Evolutionary conservation across 2,113 vertebrate species (phyloP).

Genomic region (Anolis carolinensis): DNA sequence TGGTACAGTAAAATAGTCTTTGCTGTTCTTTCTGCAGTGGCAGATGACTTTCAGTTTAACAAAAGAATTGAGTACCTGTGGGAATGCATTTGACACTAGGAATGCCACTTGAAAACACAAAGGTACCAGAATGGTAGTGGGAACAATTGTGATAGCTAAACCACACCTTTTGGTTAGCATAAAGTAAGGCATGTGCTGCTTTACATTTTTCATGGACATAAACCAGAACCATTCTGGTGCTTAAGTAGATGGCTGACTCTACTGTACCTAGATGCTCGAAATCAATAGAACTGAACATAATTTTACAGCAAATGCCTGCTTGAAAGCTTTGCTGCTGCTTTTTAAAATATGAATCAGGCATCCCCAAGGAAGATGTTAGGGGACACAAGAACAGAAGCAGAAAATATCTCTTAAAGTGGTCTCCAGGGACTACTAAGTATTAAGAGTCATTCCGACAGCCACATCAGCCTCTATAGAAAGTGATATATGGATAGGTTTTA

Average conservation of each 20-base stretch:
- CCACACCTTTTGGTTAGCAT: neutral
- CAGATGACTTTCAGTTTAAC: neutral
- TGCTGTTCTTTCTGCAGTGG: neutral
- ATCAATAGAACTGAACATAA: constrained; percentile 1
- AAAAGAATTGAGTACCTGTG: no score
- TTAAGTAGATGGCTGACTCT: neutral
- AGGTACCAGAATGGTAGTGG: neutral
- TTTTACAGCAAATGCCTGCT: neutral
- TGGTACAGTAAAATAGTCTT: neutral
- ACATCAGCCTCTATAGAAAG: constrained; percentile 1
- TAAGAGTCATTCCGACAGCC: neutral
- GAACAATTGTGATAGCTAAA: neutral
- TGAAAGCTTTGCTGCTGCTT: neutral
- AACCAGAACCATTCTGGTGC: neutral
- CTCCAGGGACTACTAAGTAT: neutral
- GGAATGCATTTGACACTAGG: neutral
- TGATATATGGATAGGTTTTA: neutral
- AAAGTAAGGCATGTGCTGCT: neutral
- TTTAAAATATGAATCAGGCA: neutral
- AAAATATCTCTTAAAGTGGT: constrained; percentile 8
- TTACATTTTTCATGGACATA: neutral
- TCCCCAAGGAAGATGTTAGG: neutral
- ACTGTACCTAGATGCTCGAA: neutral
- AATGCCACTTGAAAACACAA: neutral
- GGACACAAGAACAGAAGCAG: constrained; percentile 1